Evolutionary conservation across 2,113 vertebrate species (phyloP).

Genomic region (Apaloderma vittatum): DNA sequence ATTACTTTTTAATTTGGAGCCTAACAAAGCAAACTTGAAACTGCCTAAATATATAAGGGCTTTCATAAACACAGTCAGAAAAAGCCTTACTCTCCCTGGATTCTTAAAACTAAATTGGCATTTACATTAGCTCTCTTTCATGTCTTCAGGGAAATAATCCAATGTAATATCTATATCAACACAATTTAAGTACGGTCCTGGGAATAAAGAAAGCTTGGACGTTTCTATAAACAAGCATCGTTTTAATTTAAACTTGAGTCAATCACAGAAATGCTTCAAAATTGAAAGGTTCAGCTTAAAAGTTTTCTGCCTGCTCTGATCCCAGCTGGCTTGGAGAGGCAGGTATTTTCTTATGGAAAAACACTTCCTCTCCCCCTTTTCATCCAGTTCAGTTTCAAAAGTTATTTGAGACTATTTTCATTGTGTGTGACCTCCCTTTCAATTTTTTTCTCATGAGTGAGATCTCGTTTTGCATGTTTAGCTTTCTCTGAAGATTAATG

Average conservation of each 20-base stretch:
- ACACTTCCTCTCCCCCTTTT: not conserved
- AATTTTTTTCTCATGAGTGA: not conserved
- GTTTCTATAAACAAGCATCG: constrained; percentile 36
- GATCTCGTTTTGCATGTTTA: constrained; percentile 37
- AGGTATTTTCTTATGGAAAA: constrained; percentile 18
- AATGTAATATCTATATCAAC: constrained; percentile 43
- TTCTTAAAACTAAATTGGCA: constrained; percentile 60
- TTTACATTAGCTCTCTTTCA: constrained; percentile 55
- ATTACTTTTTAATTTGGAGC: constrained; percentile 30
- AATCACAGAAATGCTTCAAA: constrained; percentile 23
- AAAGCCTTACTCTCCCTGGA: not conserved
- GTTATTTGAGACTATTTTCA: constrained; percentile 30
- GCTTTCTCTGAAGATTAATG: constrained; percentile 27
- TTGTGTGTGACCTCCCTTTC: not conserved
- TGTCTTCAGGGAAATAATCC: constrained; percentile 57
- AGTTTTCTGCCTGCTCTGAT: not conserved
- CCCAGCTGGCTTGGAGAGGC: not conserved
- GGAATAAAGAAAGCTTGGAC: constrained; percentile 21
- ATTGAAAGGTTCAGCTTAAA: not conserved
- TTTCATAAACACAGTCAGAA: constrained; percentile 49
- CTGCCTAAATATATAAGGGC: constrained; percentile 27
- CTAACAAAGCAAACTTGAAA: constrained; percentile 40
- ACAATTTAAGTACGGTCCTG: constrained; percentile 16
- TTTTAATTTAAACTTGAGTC: constrained; percentile 32
- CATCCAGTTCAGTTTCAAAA: constrained; percentile 5